Evolutionary conservation across 2,888 invertebrate genomes (phyloP), one percentile per base, ranked within the genome.

Genomic region (Meliscaeva auricollis): DNA sequence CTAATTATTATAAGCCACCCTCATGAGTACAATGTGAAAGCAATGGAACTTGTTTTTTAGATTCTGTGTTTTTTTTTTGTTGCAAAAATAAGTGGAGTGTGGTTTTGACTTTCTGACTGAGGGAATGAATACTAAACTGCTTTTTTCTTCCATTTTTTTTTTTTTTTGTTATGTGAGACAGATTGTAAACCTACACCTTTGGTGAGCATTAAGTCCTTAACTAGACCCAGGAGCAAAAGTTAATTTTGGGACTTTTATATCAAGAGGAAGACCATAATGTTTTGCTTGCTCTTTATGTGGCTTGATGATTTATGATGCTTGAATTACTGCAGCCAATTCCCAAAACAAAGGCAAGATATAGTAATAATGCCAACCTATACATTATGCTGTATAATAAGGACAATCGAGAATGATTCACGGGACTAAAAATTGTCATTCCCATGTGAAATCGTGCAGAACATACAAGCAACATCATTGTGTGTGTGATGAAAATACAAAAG

Each of bases 151-250:
- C 8, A n/a, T 38, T 38, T 41, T 32, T 32, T 64, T 13, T 56
- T 32, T 32, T 32, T 26, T 5, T 52, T 52, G 4, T 52, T 0
- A 17, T 56, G 11, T 22, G 11, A 26, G 22, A 52, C 13, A 26
- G 8, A 8, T 32, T 35, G 35, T 64, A 35, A 56, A 32, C 6
- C 44, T 46, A 26, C 30, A 64, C 46, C 46, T 64, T 64, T 30
- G 62, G 62, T 60, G 20, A 60, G n/a, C 58, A 60, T 17, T 60
- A 20, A 79, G 79, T 75, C 75, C 74, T 74, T 74, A 74, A 84
- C 52, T 84, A 79, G 56, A 79, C 75, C 75, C 79, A 58, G 41
- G 79, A 75, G 79, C 38, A 75, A 79, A 84, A 84, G 84, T 75
- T 75, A 69, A 75, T 80, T 84, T 75, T 50, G 38, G 62, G 56